Evolutionary conservation across 2,113 vertebrate species (phyloP).

Genomic region (Glaucomys volans): DNA sequence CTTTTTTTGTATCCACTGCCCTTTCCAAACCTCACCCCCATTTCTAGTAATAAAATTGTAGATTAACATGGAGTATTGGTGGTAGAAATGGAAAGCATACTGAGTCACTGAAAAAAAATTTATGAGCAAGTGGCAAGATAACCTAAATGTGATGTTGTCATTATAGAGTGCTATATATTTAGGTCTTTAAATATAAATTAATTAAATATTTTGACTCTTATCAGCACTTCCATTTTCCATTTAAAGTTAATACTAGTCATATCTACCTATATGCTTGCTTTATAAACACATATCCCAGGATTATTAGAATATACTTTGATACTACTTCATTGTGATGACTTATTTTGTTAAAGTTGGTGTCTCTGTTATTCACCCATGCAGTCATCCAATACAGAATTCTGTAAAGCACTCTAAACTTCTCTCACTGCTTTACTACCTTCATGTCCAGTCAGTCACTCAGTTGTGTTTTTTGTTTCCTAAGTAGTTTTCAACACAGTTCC

Average conservation of each 20-base stretch:
- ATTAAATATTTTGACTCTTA: background rate
- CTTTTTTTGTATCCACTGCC: background rate
- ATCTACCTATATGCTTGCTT: background rate
- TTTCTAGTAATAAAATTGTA: background rate
- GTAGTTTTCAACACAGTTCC: background rate
- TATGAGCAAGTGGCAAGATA: background rate
- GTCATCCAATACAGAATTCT: background rate
- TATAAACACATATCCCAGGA: background rate
- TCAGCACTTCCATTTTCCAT: background rate
- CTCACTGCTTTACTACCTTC: background rate
- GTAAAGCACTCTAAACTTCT: background rate
- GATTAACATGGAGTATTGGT: background rate
- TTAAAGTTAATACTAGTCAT: background rate
- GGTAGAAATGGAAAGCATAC: background rate
- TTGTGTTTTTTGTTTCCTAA: background rate
- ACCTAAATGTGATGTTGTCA: background rate
- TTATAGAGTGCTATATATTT: background rate
- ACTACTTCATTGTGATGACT: background rate
- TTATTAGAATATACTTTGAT: background rate
- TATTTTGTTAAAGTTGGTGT: background rate
- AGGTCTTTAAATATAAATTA: background rate
- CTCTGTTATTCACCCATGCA: background rate
- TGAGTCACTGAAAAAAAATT: background rate
- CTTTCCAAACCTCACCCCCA: background rate
- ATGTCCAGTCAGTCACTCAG: background rate